These are phyloP conservation scores for Drosophila lacteicornis DNA, from an alignment of 1,140 invertebrate genomes.

Conservation along the genomic window DNA sequence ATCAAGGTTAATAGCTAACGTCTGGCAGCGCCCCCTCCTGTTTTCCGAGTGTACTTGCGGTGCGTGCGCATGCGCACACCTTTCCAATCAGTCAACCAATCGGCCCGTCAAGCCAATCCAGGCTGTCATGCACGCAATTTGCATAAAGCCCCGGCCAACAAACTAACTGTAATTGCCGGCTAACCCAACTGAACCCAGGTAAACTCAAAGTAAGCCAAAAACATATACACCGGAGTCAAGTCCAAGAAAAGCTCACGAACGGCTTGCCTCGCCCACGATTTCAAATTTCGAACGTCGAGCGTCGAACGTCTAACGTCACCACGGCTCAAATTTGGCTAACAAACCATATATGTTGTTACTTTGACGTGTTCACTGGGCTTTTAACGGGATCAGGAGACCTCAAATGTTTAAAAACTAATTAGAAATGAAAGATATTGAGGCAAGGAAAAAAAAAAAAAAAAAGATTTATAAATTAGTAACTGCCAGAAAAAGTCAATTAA, in stretches of 20 bases:
- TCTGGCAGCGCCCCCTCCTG: neutral
- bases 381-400: neutral
- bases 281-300: neutral
- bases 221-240: neutral
- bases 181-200: conserved; percentile 1
- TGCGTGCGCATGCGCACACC: conserved; percentile 45
- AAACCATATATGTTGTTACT: conserved; percentile 12
- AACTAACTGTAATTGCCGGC: conserved; percentile 43
- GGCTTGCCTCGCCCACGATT: conserved; percentile 33
- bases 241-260: conserved; percentile 28
- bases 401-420: neutral
- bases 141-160: conserved; percentile 50
- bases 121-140: conserved; percentile 73
- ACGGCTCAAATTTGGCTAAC: conserved; percentile 8
- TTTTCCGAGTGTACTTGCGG: neutral
- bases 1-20: conserved; percentile 73
- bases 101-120: conserved; percentile 33
- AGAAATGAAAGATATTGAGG: neutral
- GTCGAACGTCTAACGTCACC: neutral
- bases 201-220: neutral
- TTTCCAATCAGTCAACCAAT: conserved; percentile 75
- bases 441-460: too few relatives aligned
- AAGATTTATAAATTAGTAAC: too few relatives aligned
- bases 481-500: too few relatives aligned
- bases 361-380: conserved; percentile 21